Base-by-base conservation (phyloP, 2,888 invertebrate genomes). In the Selenia dentaria region DNA sequence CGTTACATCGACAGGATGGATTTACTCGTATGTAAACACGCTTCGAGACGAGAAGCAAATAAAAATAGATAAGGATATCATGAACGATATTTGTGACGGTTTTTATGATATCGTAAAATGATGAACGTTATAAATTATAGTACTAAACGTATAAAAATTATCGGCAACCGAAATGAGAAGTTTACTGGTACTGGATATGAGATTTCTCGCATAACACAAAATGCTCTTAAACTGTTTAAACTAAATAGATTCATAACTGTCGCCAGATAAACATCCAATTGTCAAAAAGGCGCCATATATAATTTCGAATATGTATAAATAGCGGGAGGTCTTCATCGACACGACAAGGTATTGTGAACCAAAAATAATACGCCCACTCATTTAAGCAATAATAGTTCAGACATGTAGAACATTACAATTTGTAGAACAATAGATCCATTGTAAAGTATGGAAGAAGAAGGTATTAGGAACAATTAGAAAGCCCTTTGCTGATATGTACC, bases 1-100 rank as follows among this genome's bases (percentile, higher is more conserved):
- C 70, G 74, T 70, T 67, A 68, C 74, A 75, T 76, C 73, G 76
- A 76, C 70, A 67, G 74, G 78, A 81, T 72, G 73, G 78, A 86
- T 85, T 85, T 79, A n/a, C n/a, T n/a, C n/a, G n/a, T n/a, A 85
- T 77, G 65, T 64, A 58, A 64, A 62, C 62, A 65, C 62, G 58
- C 35, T 34, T 31, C 44, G 32, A 47, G 35, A 40, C 33, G 44
- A 26, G n/a, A 52, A 54, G 46, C 33, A 43, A 55, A 67, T 68
- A 67, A 69, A 76, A 76, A 79, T 77, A 82, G 72, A 74, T 57
- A 56, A 43, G 68, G 60, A 40, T 36, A 56, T 27, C 41, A 14
- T 33, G 28, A 32, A 12, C 16, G 24, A 32, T 26, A 12, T 28
- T 31, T 16, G n/a, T 14, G 22, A 38, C 13, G n/a, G 12, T 25